Evolutionary conservation across 2,888 invertebrate genomes (phyloP).

Genomic region (Julus scanicus): DNA sequence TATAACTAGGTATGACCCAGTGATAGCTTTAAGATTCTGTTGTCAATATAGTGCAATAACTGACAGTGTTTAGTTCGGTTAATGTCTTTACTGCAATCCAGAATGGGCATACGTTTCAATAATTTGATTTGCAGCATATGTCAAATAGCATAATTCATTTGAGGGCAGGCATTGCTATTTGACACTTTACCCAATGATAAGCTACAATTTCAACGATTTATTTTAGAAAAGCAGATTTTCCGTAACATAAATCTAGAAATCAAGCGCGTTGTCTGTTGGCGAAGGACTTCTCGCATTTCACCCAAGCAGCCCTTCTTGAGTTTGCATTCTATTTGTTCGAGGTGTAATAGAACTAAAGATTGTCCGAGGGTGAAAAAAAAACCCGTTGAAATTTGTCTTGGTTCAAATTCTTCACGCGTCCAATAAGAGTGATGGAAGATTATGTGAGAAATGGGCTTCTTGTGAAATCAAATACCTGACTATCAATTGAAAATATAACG

Average conservation of each 20-base stretch:
- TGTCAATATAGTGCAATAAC: neutral
- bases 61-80: neutral
- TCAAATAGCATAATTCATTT: neutral
- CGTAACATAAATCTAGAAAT: conserved; percentile 10
- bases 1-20: too few species aligned
- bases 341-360: neutral
- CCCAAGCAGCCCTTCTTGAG: neutral
- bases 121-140: neutral
- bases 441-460: neutral
- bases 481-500: neutral
- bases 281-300: neutral
- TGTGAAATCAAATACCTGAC: neutral
- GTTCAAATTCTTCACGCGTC: neutral
- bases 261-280: neutral
- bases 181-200: neutral
- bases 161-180: neutral
- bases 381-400: neutral
- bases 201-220: conserved; percentile 22
- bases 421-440: neutral
- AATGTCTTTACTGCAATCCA: neutral
- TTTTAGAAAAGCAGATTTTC: neutral
- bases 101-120: neutral
- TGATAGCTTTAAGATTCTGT: too few species aligned
- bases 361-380: neutral
- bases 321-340: neutral